Evolutionary conservation across 92 coral and sea anemone species (phyloP), one percentile per base, ranked within the genome.

Genomic region (Nematostella vectensis): DNA sequence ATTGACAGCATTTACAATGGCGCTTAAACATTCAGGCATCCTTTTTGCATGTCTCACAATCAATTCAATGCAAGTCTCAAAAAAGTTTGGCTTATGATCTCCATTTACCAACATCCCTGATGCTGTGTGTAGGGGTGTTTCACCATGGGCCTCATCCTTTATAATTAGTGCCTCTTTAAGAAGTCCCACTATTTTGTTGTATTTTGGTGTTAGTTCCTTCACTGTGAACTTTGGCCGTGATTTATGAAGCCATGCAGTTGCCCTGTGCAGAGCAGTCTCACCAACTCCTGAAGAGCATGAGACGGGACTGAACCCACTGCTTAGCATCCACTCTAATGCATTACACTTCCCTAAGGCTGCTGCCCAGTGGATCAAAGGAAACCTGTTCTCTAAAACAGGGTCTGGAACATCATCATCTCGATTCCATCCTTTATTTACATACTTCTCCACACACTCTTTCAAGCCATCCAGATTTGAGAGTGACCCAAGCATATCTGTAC

Each of bases 251-350:
- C 84, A 65, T 30, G 71, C 65, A 22, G 89, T 82, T 3, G 95
- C 83, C 29, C 93, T 62, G 48, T 93, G 99, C 44, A 93, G 63
- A 3, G 99, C 96, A 16, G 95, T 86, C 78, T 86, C 96, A 0
- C 99, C 99, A 37, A 77, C 86, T 25, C 85, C 86, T 20, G 85
- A 78, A 10, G 95, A 86, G 53, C 72, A 71, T 15, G 95, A 71
- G 19, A 80, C 65, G 0, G 99, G 72, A 4, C 65, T 65, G 52
- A 93, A 93, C 15, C 96, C 99, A 72, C 87, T 86, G n/a, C 81
- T 85, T 2, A 93, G 61, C 82, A 93, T 79, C 99, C 99, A 93
- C 54, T 93, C 99, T 8, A 93, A 63, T 0, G 99, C 99, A 74
- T 79, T 77, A 50, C 89, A 88, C 53, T 86, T 93, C 3, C 86